Evolutionary conservation across 2,113 vertebrate species (phyloP).

Genomic region (Sylvia atricapilla): DNA sequence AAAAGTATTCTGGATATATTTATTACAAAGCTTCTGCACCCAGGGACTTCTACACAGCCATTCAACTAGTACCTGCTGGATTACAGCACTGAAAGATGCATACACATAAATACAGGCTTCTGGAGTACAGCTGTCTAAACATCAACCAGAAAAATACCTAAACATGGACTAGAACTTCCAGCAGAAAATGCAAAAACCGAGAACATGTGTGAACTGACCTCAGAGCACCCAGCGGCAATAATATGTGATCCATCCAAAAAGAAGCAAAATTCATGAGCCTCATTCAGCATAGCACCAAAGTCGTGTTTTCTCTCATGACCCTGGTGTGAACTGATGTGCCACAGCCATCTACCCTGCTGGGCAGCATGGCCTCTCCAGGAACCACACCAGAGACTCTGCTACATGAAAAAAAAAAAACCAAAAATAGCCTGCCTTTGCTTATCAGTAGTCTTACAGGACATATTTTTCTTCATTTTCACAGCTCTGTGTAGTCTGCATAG

Average conservation of each 20-base stretch:
- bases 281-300: background rate
- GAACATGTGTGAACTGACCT: fast-evolving
- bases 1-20: background rate
- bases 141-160: background rate
- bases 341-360: background rate
- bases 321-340: background rate
- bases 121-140: background rate
- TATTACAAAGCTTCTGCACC: background rate
- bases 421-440: background rate
- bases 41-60: background rate
- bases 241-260: background rate
- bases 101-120: background rate
- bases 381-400: background rate
- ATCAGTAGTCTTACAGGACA: background rate
- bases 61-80: background rate
- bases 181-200: background rate
- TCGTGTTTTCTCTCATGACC: background rate
- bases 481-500: background rate
- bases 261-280: background rate
- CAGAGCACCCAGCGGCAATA: background rate
- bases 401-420: background rate
- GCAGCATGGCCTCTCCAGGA: background rate
- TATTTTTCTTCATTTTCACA: background rate
- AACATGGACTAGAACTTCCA: background rate
- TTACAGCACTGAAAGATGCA: background rate